Base-by-base conservation (phyloP, 2,113 vertebrate species). In the Hemichromis elongatus region DNA sequence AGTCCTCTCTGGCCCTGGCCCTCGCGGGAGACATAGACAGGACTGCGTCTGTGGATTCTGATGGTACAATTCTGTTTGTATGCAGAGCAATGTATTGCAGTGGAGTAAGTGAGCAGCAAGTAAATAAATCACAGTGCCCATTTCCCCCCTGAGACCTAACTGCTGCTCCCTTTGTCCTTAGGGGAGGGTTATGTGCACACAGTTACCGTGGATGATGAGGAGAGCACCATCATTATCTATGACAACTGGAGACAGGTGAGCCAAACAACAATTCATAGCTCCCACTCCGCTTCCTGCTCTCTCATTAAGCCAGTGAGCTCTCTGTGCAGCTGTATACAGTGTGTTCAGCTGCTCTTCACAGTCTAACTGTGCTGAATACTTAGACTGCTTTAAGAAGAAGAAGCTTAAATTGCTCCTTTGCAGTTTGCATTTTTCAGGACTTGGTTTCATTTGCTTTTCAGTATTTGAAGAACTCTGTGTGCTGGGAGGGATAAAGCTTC, bases 231-330 rank as follows among this genome's bases (percentile, higher is more conserved):
- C 86, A 92, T 97, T 91, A 96, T 98, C 89, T 97, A 96, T 89
- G 97, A 98, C 95, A 97, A 97, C 95, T 98, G 97, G 97, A 97
- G 97, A 94, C 96, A 97, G 97, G 97, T 98, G 88, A 95, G 95
- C 75, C 55, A 94, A 95, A 91, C 86, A 84, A 85, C 82, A 61
- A 84, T 52, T 86, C 56, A 77, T 28, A 1, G 78, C 84, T 85
- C 55, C 45, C 73, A 75, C 81, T 52, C 55, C 21, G 30, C 73
- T 50, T 50, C 16, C 35, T 80, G 87, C 47, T 86, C 79, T 81
- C 88, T 91, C 57, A 88, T 90, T 89, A 88, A 85, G 21, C 57
- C 47, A 7, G 75, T 24, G 87, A 84, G 56, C 21, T 18, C 47
- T 80, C 52, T 59, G 16, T 89, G 77, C 78, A 68, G 55, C 81